Conservation (phyloP, 2,113 vertebrate genomes). For the Cryptomyrus ogoouensis region DNA sequence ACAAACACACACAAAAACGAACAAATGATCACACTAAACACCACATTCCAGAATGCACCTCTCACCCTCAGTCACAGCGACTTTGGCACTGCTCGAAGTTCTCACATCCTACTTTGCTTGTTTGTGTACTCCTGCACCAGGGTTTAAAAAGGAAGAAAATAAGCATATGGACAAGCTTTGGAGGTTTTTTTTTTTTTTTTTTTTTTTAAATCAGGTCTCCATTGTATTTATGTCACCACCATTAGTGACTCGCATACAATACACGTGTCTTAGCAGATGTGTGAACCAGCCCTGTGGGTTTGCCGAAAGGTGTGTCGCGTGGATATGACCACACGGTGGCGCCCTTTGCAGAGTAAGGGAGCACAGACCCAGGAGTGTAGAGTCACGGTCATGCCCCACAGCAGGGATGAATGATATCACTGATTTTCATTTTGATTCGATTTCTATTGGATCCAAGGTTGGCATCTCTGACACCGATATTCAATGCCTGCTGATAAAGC, state of each 20-base stretch:
- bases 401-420: not conserved
- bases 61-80: slow-evolving; percentile 46
- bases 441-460: not conserved
- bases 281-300: not conserved
- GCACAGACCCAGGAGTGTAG: not conserved
- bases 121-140: not conserved
- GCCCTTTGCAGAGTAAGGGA: not conserved
- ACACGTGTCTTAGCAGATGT: not conserved
- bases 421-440: not conserved
- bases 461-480: not conserved
- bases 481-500: not conserved
- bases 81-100: slow-evolving; percentile 58
- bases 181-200: not conserved
- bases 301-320: not conserved
- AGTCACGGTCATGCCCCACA: not conserved
- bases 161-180: not conserved
- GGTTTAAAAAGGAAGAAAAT: not conserved
- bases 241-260: not conserved
- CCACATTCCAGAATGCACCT: slow-evolving; percentile 50
- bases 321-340: not conserved
- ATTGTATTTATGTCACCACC: not conserved
- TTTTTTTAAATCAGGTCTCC: not conserved
- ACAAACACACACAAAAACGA: slow-evolving; percentile 24
- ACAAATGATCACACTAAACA: slow-evolving; percentile 11
- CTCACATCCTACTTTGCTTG: not conserved